phyloP scores from a whole-genome alignment of 2,797 vertebrate genomes.

The Platalea minor region DNA sequence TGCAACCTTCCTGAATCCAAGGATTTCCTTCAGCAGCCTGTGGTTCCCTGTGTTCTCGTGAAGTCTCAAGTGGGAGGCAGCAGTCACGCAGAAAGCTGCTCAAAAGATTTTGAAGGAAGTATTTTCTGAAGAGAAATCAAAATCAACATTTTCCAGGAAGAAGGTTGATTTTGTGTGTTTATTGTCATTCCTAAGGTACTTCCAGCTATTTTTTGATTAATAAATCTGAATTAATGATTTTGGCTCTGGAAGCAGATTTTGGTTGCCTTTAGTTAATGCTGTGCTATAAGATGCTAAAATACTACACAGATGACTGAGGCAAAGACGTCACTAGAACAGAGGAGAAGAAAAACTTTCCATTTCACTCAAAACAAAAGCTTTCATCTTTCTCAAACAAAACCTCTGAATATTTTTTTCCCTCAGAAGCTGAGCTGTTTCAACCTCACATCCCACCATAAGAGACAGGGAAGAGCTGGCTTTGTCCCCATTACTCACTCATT shows the following conservation, averaged over 20 bases:
- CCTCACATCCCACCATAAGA: background rate
- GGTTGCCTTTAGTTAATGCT: background rate
- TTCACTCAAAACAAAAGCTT: background rate
- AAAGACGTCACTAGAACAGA: background rate
- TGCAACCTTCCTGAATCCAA: background rate
- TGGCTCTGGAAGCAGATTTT: background rate
- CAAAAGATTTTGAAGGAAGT: background rate
- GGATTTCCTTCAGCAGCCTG: background rate
- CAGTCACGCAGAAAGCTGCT: background rate
- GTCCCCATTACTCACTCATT: background rate
- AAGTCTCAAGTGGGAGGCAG: background rate
- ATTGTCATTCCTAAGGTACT: background rate
- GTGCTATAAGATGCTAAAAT: background rate
- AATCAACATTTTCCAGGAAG: background rate
- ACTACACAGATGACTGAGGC: background rate
- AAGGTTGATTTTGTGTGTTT: background rate
- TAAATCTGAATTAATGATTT: background rate
- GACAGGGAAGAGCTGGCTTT: background rate
- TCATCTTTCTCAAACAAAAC: background rate
- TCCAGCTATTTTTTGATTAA: background rate
- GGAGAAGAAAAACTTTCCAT: conserved; percentile 11
- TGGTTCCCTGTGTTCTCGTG: background rate
- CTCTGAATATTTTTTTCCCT: background rate
- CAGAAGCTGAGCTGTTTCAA: conserved; percentile 9
- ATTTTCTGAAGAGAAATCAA: background rate